A percentile compares a stretch with the other conserved stretches of the same genome.
Conservation (phyloP, 2,113 vertebrate species). For the Zosterops hypoxanthus region DNA sequence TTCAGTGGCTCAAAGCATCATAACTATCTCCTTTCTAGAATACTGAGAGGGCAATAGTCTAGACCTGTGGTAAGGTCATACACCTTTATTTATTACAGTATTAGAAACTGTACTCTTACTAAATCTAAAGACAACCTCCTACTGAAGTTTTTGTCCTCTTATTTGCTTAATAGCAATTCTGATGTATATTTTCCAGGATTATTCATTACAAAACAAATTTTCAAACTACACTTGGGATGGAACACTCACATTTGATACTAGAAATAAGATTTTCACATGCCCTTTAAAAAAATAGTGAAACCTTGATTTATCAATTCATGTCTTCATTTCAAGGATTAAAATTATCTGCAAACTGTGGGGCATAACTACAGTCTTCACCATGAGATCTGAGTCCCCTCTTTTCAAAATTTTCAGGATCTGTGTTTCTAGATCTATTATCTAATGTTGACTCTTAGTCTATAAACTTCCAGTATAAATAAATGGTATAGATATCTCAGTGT, state of each 20-base stretch:
- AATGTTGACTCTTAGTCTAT: neutral
- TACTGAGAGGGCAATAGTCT: neutral
- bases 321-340: neutral
- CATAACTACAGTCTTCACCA: neutral
- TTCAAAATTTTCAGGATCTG: neutral
- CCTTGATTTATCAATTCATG: neutral
- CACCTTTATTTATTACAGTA: neutral
- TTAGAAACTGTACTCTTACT: neutral
- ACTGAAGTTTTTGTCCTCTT: neutral
- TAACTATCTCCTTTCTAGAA: neutral
- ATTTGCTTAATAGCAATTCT: neutral
- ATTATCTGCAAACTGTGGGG: neutral
- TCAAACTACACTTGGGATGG: neutral
- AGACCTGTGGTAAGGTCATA: neutral
- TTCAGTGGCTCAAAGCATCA: neutral
- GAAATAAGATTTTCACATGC: neutral
- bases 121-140: neutral
- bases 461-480: neutral
- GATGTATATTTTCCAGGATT: neutral
- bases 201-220: neutral
- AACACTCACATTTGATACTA: neutral
- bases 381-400: neutral
- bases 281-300: neutral
- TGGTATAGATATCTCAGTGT: neutral
- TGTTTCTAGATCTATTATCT: neutral